Base-by-base conservation (phyloP, 1,140 invertebrate species). In the Rhopalosiphum padi region DNA sequence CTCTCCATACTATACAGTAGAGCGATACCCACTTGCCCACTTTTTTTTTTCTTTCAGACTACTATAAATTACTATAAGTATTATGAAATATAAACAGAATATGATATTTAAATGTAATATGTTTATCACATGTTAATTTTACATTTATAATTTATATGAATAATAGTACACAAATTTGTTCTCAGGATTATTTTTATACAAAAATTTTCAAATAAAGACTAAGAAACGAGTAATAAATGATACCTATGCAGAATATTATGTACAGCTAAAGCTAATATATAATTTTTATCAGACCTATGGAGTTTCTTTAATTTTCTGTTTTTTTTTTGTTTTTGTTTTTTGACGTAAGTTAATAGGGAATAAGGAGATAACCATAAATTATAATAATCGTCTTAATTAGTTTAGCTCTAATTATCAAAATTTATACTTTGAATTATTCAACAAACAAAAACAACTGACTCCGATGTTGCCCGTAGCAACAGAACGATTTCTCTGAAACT, bases 311-410 rank as follows among this genome's bases (percentile, higher is more conserved):
- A 86, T 86, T 86, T 86, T 41, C 21, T 83, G 2, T 37, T 83
- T 23, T 83, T 35, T 82, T 60, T 60, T 60, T 25, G 21, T 68
- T 68, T 68, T 30, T 83, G 4, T 86, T 86, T 87, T 48, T 51
- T 88, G 43, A 88, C 43, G 86, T 22, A 48, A 51, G 30, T 88
- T 51, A 88, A 51, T 35, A 51, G 11, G 43, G 86, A 87, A 48
- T 87, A n/a, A 51, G 15, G 46, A 88, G 86, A 51, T 88, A 88
- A 88, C 86, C 43, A 51, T 88, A 35, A 88, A 88, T 88, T 88
- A 88, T 88, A 88, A 88, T 88, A 88, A 88, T 88, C 86, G 30
- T 88, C 86, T 88, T 88, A 88, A 88, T 88, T 88, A 88, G 86
- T 88, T 51, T n/a, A 88, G n/a, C 30, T 51, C 43, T 88, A 88